A percentile compares a stretch with the other conserved stretches of the same genome.
Conservation (phyloP, 2,797 vertebrate genomes). For the Hemitrygon akajei region DNA sequence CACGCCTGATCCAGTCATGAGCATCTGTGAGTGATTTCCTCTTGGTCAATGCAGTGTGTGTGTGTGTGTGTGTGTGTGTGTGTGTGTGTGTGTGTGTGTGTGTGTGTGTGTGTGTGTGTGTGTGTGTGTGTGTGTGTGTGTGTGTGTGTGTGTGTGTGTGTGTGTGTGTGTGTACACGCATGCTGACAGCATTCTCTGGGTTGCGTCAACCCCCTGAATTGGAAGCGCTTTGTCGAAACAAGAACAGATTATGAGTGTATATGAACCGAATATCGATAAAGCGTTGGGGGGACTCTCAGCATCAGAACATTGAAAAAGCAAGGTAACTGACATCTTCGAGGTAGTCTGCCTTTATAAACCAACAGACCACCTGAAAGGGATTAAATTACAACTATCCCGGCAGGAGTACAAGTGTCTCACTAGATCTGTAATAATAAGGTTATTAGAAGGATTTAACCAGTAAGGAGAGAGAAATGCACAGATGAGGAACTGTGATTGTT, state of each 20-base stretch:
- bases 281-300: background rate
- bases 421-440: background rate
- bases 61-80: background rate
- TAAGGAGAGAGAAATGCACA: background rate
- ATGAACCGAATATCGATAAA: background rate
- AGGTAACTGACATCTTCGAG: background rate
- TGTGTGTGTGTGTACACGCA: background rate
- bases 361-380: background rate
- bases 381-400: background rate
- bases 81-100: background rate
- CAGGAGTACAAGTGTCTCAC: background rate
- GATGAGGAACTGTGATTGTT: background rate
- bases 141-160: background rate
- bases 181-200: background rate
- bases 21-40: conserved; percentile 19
- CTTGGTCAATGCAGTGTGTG: background rate
- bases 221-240: conserved; percentile 6
- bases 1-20: conserved; percentile 9
- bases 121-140: background rate
- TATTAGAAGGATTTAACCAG: too few species aligned
- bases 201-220: background rate
- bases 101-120: background rate
- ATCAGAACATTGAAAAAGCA: background rate
- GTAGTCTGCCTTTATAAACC: background rate
- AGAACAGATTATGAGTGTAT: background rate